Evolutionary conservation across 2,113 vertebrate genomes (phyloP).

Genomic region (Otocyon megalotis): DNA sequence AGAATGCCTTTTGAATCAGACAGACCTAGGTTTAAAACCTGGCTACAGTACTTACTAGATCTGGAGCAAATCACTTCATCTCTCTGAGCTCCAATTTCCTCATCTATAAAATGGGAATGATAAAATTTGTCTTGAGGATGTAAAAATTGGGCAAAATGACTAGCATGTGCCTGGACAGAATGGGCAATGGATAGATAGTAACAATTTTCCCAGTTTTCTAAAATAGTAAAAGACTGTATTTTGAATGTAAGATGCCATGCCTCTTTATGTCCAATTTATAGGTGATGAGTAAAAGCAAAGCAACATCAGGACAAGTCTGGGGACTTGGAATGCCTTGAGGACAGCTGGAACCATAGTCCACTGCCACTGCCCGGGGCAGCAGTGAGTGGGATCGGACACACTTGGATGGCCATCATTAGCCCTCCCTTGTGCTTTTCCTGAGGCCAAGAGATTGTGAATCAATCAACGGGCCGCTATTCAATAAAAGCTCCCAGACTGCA

Average conservation of each 20-base stretch:
- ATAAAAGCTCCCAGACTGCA: constrained; percentile 61
- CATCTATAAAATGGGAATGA: not conserved
- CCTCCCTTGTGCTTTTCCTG: not conserved
- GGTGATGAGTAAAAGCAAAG: constrained; percentile 21
- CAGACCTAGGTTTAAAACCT: not conserved
- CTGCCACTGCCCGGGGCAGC: not conserved
- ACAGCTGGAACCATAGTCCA: not conserved
- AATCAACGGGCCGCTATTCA: constrained; percentile 60
- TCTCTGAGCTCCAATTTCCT: constrained; percentile 2
- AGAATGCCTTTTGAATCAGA: not conserved
- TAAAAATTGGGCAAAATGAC: not conserved
- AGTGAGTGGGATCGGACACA: not conserved
- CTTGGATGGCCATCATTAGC: not conserved
- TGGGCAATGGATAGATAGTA: not conserved
- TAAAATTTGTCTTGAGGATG: not conserved
- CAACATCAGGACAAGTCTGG: not conserved
- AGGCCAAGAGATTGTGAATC: constrained; percentile 2
- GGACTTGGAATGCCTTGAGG: not conserved
- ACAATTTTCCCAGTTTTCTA: not conserved
- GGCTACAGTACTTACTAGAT: not conserved
- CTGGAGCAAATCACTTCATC: not conserved
- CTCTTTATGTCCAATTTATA: not conserved
- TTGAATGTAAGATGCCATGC: not conserved
- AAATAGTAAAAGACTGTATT: constrained; percentile 9
- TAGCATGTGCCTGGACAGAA: not conserved